phyloP scores from a whole-genome alignment of 2,888 invertebrate species.

The Ariolimax columbianus region DNA sequence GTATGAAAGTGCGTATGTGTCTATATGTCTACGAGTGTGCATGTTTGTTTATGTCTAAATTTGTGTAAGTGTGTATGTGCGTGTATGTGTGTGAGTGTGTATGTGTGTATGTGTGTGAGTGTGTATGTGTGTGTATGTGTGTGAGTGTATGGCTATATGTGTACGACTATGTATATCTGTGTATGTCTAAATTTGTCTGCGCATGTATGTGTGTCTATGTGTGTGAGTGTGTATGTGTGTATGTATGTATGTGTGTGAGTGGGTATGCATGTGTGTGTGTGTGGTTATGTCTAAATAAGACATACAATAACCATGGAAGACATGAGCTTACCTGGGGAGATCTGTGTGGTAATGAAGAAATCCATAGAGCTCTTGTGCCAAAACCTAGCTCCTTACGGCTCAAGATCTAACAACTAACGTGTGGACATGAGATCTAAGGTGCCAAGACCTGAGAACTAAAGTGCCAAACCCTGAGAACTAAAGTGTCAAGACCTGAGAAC shows the following conservation, averaged over 20 bases:
- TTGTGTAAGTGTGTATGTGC: neutral
- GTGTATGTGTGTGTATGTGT: neutral
- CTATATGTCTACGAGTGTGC: neutral
- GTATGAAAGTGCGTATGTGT: neutral
- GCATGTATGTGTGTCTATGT: neutral
- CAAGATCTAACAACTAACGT: too few species aligned
- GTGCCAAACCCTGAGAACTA: too few species aligned
- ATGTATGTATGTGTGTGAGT: neutral
- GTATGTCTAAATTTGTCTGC: neutral
- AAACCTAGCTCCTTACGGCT: too few species aligned
- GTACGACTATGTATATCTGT: neutral
- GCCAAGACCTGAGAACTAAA: too few species aligned
- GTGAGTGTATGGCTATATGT: neutral
- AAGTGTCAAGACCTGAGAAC: too few species aligned
- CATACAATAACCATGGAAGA: too few species aligned
- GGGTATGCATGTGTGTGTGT: too few species aligned
- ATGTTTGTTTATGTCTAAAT: neutral
- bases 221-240: neutral
- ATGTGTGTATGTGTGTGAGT: neutral
- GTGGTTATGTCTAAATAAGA: too few species aligned
- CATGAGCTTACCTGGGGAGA: too few species aligned
- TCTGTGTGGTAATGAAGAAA: too few species aligned
- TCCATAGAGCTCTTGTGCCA: too few species aligned
- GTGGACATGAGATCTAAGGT: too few species aligned
- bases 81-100: neutral